Base-by-base conservation (phyloP, 2,113 vertebrate species). In the Xiphophorus maculatus region DNA sequence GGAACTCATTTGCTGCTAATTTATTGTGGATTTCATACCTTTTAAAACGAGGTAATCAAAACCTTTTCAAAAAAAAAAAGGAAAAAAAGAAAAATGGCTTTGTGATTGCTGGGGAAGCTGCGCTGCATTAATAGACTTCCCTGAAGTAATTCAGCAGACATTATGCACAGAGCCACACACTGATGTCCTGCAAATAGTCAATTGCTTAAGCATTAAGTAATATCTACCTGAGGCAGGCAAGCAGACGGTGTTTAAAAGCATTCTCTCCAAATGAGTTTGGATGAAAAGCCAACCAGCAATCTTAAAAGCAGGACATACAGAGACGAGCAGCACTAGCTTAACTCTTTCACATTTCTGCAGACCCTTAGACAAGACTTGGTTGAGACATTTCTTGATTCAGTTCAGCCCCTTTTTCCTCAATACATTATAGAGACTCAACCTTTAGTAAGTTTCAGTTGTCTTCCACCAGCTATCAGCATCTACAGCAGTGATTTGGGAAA, bases 101-200 rank as follows among this genome's bases (percentile, higher is more conserved):
- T 28, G 54, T 27, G 69, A 65, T 40, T 60, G 68, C 63, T 54
- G 79, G 80, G 74, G 77, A 85, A 73, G 35, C 65, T 75, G 63
- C 66, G 68, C 74, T 70, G 48, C 68, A 73, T 86, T 89, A 81
- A 73, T 80, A 69, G 72, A 81, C 73, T 78, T 74, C 87, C 81
- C 51, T 25, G 33, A 72, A 79, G 83, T 89, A 81, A 92, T 90
- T 81, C 77, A 64, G 71, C 58, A 73, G 77, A 82, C 87, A 92
- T 90, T 90, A 87, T 84, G 79, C 73, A 84, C 78, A 79, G 73
- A 61, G 84, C 69, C 62, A 3, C 60, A 54, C 48, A 54, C 48
- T 85, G 73, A 80, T 88, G 71, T 86, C 77, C 61, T 73, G 81
- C 77, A 91, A 91, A 91, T 84, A 86, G 72, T 78, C 76, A 77